phyloP scores from a whole-genome alignment of 1,140 invertebrate genomes.

The Procambarus clarkii region DNA sequence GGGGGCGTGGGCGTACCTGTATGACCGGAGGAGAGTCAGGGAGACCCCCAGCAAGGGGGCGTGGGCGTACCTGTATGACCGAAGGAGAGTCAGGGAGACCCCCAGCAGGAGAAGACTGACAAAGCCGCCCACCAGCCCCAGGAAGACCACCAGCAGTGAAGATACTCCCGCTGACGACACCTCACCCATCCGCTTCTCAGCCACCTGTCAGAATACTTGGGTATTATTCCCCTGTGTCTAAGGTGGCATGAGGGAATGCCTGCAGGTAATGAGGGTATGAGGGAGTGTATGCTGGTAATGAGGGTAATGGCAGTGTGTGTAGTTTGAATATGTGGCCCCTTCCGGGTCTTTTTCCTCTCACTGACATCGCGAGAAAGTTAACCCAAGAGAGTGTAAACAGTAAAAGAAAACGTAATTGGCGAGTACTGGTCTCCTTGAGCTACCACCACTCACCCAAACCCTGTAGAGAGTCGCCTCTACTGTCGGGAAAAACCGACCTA shows the following conservation, averaged over 20 bases:
- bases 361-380: too few species aligned
- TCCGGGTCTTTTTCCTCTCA: too few species aligned
- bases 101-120: constrained; percentile 18
- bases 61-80: constrained; percentile 33
- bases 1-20: too few species aligned
- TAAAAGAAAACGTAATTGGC: too few species aligned
- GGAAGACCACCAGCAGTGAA: constrained; percentile 24
- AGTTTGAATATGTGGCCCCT: too few species aligned
- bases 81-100: constrained; percentile 26
- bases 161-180: constrained; percentile 23
- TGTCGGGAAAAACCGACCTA: too few species aligned
- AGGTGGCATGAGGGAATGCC: background rate
- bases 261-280: background rate
- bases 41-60: background rate
- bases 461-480: too few species aligned
- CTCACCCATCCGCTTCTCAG: constrained; percentile 47
- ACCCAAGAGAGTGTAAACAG: too few species aligned
- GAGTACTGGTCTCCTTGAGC: too few species aligned
- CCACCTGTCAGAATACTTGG: constrained; percentile 8
- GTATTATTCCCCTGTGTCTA: background rate
- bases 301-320: too few species aligned
- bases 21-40: too few species aligned
- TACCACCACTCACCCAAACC: too few species aligned
- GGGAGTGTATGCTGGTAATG: background rate
- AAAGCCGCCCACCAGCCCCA: constrained; percentile 42